Evolutionary conservation across 2,797 vertebrate genomes (phyloP).

Genomic region (Xiphorhynchus erythropygius): DNA sequence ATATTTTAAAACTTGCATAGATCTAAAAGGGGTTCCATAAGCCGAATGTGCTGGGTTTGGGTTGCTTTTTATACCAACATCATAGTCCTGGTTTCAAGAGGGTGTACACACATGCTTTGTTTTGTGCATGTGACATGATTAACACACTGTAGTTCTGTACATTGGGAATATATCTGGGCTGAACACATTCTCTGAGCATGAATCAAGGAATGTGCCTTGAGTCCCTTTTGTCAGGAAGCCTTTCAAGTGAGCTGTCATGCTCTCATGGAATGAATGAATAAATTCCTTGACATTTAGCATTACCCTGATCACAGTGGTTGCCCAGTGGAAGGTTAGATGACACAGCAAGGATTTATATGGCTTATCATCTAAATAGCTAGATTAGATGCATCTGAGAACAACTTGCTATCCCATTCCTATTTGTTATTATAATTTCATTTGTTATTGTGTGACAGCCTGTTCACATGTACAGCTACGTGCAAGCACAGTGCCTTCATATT

Average conservation of each 20-base stretch:
- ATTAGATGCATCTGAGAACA: neutral
- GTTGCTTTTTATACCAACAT: neutral
- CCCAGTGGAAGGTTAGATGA: neutral
- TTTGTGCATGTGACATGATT: neutral
- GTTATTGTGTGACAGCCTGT: neutral
- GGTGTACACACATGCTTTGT: neutral
- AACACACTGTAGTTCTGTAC: neutral
- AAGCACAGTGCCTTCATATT: neutral
- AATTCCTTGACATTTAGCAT: neutral
- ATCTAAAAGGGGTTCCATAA: neutral
- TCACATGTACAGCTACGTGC: neutral
- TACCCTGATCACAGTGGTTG: neutral
- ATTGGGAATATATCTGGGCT: neutral
- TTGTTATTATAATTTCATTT: neutral
- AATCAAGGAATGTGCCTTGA: neutral
- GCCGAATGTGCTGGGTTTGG: neutral
- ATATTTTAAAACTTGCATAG: neutral
- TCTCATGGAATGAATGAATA: neutral
- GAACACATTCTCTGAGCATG: neutral
- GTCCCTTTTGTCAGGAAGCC: neutral
- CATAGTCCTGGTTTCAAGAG: neutral
- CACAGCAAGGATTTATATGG: slow-evolving; percentile 1
- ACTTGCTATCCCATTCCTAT: neutral
- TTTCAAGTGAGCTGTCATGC: neutral
- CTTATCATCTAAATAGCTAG: neutral